Percentiles rank a stretch among this genome's conserved stretches.
These are phyloP conservation scores for Ctena decussata DNA, from an alignment of 2,888 invertebrate genomes.

Conservation along the genomic window DNA sequence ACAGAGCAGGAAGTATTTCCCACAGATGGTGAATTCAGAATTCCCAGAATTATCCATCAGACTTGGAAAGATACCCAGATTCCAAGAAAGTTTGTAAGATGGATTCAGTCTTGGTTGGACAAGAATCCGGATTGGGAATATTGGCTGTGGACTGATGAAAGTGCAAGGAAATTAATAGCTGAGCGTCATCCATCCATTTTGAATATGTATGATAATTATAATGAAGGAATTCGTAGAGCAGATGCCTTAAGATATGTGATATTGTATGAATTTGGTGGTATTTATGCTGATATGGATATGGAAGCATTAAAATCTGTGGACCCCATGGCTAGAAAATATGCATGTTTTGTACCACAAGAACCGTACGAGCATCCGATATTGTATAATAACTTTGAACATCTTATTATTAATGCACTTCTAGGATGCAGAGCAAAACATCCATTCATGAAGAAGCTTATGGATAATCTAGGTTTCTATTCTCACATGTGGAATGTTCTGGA, in stretches of 20 bases:
- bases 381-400: slow-evolving; percentile 79
- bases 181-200: slow-evolving; percentile 79
- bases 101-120: slow-evolving; percentile 82
- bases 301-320: slow-evolving; percentile 81
- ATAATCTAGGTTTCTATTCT: slow-evolving; percentile 73
- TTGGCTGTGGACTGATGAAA: slow-evolving; percentile 85
- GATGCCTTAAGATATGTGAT: slow-evolving; percentile 84
- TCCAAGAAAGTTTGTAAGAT: slow-evolving; percentile 76
- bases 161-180: slow-evolving; percentile 79
- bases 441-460: slow-evolving; percentile 79
- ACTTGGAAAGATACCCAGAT: slow-evolving; percentile 79
- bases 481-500: slow-evolving; percentile 82
- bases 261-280: slow-evolving; percentile 84
- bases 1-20: slow-evolving; percentile 73
- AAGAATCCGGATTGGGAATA: slow-evolving; percentile 85
- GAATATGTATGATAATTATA: slow-evolving; percentile 78
- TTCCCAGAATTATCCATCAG: slow-evolving; percentile 83
- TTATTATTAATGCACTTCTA: slow-evolving; percentile 83
- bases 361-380: slow-evolving; percentile 82
- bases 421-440: slow-evolving; percentile 80
- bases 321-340: slow-evolving; percentile 75
- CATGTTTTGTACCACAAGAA: slow-evolving; percentile 81
- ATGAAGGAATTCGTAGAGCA: slow-evolving; percentile 80
- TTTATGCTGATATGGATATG: slow-evolving; percentile 85
- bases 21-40: slow-evolving; percentile 55